Evolutionary conservation across 2,113 vertebrate genomes (phyloP), one percentile per base, ranked within the genome.

Genomic region (Pteruthius melanotis): DNA sequence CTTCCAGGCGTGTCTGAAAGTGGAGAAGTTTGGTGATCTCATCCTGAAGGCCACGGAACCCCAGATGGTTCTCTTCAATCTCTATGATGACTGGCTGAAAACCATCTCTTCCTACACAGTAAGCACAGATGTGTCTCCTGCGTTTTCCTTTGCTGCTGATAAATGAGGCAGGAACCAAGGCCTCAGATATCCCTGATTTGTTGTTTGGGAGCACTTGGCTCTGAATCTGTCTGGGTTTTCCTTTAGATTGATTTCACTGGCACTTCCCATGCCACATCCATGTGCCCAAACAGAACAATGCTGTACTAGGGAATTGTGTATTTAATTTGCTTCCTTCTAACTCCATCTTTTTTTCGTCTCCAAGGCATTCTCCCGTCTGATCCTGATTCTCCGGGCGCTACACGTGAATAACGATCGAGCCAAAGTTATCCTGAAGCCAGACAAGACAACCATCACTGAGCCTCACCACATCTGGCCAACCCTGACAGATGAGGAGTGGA

Each of bases 381-480:
- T 99, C 97, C 98, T 99, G 95, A 99, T 99, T 94, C 98, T 99
- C 47, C 98, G 99, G 76, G 99, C 99, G 0, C 98, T 99, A 2
- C 99, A 99, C 0, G 99, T 99, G 86, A 99, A 99, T 89, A 99
- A 99, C 0, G 99, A 99, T 83, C 98, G 99, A 19, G 99, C 99
- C 33, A 99, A 99, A 96, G 99, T 99, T 21, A 99, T 99, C 96
- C 96, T 99, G 96, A 99, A 99, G 91, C 99, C 99, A 7, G 99
- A 99, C 91, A 99, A 99, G 97, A 99, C 99, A 0, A 99, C 99
- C 23, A 98, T 99, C 95, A 99, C 99, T 0, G 99, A 99, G 93
- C 99, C 99, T 4, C 99, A 99, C 95, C 99, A 99, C 97, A 99
- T 99, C 96, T 99, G 99, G 99, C 99, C 99, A 89, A 99, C 99